A percentile compares a stretch with the other conserved stretches of the same genome.
Conservation (phyloP, 2,113 vertebrate species). For the Malurus elegans region DNA sequence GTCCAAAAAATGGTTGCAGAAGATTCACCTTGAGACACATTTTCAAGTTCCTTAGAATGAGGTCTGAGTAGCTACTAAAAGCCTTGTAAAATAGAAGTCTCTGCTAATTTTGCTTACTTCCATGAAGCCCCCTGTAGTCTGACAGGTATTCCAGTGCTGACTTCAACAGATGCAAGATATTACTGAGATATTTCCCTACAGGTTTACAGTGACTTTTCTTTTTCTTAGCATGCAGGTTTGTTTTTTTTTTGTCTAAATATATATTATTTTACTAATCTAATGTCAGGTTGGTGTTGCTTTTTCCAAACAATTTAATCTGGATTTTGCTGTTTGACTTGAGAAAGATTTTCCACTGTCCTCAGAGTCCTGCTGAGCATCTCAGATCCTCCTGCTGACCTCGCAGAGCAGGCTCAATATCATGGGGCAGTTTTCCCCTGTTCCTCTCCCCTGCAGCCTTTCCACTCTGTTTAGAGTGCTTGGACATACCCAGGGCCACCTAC, state of each 20-base stretch:
- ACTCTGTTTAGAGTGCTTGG: not conserved
- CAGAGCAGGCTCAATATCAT: not conserved
- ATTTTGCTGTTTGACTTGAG: not conserved
- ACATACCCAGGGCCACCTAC: not conserved
- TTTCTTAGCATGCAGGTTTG: not conserved
- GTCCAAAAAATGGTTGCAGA: not conserved
- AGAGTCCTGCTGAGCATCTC: not conserved
- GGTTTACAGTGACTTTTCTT: not conserved
- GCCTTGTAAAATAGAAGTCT: not conserved
- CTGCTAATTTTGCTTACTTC: not conserved
- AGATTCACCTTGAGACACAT: not conserved
- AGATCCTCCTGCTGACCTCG: fast-evolving
- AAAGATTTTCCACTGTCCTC: not conserved
- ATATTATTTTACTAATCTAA: not conserved
- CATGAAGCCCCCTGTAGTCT: not conserved
- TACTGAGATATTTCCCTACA: not conserved
- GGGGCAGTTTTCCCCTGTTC: not conserved
- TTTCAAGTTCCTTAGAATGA: not conserved
- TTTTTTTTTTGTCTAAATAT: not conserved
- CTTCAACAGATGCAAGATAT: not conserved
- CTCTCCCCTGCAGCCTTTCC: not conserved
- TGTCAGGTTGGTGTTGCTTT: not conserved
- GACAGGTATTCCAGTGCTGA: not conserved
- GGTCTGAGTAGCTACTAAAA: not conserved
- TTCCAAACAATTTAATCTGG: not conserved